phyloP scores from a whole-genome alignment of 2,797 vertebrate genomes.

The Dicrostonyx torquatus region DNA sequence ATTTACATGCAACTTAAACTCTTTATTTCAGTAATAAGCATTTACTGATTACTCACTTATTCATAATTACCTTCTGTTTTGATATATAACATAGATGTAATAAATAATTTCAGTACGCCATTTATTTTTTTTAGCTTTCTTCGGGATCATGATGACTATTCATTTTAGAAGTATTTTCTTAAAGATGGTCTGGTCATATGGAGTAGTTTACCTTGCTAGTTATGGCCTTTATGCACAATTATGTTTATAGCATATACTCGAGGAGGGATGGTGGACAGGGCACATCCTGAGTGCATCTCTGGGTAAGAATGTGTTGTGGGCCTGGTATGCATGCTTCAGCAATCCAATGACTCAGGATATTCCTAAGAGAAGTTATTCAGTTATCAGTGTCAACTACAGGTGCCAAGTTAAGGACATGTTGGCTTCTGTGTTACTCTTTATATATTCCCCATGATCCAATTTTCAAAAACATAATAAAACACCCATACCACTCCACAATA shows the following conservation, averaged over 20 bases:
- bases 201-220: not conserved
- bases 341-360: not conserved
- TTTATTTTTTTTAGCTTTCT: slow-evolving; percentile 22
- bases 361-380: not conserved
- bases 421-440: not conserved
- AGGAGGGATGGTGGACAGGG: not conserved
- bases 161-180: slow-evolving; percentile 25
- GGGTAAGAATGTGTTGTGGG: not conserved
- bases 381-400: too few species aligned
- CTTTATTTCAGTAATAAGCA: slow-evolving; percentile 34
- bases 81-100: slow-evolving; percentile 23
- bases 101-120: slow-evolving; percentile 28
- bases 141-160: slow-evolving; percentile 27
- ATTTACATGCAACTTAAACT: slow-evolving; percentile 58
- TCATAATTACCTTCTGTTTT: slow-evolving; percentile 51
- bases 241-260: not conserved
- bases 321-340: not conserved
- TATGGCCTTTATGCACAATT: slow-evolving; percentile 19
- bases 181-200: not conserved
- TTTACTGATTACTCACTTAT: slow-evolving; percentile 29
- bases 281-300: not conserved
- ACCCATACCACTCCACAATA: not conserved
- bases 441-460: not conserved
- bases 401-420: not conserved
- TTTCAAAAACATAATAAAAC: not conserved